Evolutionary conservation across 1,140 invertebrate species (phyloP).

Genomic region (Saccostrea echinata): DNA sequence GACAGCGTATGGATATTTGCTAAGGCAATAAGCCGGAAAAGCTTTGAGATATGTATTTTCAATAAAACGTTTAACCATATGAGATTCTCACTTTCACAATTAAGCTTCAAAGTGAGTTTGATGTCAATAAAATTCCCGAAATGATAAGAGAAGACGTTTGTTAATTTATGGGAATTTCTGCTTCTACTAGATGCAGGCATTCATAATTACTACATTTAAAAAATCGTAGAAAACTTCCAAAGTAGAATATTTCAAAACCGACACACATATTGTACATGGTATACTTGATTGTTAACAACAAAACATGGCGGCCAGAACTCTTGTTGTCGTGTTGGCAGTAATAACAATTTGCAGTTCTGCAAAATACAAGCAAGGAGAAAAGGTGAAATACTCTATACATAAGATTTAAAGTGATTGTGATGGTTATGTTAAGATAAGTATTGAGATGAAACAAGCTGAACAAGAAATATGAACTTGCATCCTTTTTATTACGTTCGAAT

Average conservation of each 20-base stretch:
- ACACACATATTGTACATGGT: neutral
- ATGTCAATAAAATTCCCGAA: neutral
- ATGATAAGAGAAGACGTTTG: neutral
- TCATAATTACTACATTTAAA: too few species aligned
- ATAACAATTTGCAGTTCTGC: conserved; percentile 12
- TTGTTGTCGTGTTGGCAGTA: conserved; percentile 69
- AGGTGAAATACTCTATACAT: conserved; percentile 58
- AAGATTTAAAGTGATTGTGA: neutral
- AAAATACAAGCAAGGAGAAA: conserved; percentile 65
- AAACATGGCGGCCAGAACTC: conserved; percentile 63
- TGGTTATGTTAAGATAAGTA: neutral
- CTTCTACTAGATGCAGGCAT: too few species aligned
- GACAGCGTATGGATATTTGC: conserved; percentile 56
- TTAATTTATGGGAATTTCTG: too few species aligned
- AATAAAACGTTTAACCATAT: conserved; percentile 9
- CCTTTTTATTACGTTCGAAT: neutral
- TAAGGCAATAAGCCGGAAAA: conserved; percentile 61
- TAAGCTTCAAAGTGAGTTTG: conserved; percentile 2
- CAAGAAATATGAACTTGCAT: neutral
- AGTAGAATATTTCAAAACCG: neutral
- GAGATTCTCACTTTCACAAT: neutral
- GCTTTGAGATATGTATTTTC: conserved; percentile 36
- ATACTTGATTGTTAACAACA: conserved; percentile 26
- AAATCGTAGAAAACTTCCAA: too few species aligned
- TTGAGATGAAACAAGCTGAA: too few species aligned